Evolutionary conservation across 2,113 vertebrate genomes (phyloP).

Genomic region (Brienomyrus longianalis): DNA sequence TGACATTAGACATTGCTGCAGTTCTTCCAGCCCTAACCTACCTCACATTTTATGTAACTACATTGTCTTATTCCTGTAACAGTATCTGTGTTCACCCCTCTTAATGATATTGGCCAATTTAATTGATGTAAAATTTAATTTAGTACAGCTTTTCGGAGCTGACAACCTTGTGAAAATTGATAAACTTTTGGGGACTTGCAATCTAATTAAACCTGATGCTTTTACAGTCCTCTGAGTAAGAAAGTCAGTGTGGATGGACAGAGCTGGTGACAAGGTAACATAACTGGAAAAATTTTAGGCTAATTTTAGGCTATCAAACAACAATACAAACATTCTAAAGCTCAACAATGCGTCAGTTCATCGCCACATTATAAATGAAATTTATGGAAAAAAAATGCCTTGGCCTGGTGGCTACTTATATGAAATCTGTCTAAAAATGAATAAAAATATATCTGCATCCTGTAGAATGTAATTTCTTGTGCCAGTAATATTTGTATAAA

Average conservation of each 20-base stretch:
- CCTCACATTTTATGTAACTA: neutral
- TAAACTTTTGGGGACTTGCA: conserved; percentile 18
- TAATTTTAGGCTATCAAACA: neutral
- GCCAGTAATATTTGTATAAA: neutral
- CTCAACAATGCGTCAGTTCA: neutral
- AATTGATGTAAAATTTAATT: conserved; percentile 14
- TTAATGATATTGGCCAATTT: neutral
- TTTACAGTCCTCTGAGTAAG: conserved; percentile 12
- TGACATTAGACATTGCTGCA: neutral
- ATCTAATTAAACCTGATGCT: conserved; percentile 20
- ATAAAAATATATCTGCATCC: neutral
- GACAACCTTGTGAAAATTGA: conserved; percentile 12
- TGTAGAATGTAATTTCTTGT: neutral
- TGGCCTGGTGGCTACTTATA: neutral
- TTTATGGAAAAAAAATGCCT: neutral
- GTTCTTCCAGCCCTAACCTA: neutral
- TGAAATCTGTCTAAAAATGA: neutral
- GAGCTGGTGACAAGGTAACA: conserved; percentile 6
- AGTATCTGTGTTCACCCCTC: neutral
- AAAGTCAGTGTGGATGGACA: neutral
- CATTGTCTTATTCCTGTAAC: neutral
- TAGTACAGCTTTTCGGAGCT: neutral
- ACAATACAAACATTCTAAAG: neutral
- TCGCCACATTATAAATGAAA: neutral
- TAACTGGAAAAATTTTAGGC: neutral